phyloP scores from a whole-genome alignment of 2,113 vertebrate species.

The Ranitomeya imitator region DNA sequence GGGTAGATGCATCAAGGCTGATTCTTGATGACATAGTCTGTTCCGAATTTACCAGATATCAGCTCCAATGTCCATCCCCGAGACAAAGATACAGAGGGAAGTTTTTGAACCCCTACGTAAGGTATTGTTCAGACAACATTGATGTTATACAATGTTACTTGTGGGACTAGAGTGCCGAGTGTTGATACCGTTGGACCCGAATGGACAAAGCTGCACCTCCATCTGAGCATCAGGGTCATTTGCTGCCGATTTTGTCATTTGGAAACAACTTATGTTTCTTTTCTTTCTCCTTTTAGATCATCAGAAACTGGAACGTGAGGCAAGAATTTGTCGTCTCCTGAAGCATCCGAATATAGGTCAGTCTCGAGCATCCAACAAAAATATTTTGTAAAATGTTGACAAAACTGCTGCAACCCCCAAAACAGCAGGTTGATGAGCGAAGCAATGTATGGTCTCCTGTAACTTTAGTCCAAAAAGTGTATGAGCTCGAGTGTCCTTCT shows the following conservation, averaged over 20 bases:
- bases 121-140: neutral
- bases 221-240: neutral
- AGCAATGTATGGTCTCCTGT: neutral
- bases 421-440: neutral
- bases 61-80: neutral
- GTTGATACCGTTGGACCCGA: neutral
- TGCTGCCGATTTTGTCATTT: too few relatives aligned
- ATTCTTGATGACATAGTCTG: neutral
- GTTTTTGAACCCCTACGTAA: neutral
- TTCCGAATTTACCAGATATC: neutral
- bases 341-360: conserved; percentile 95
- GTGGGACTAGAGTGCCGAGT: neutral
- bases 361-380: conserved; percentile 42
- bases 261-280: neutral
- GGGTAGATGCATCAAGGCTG: neutral
- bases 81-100: neutral
- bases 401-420: neutral
- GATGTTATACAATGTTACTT: neutral
- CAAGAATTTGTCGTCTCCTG: conserved; percentile 91
- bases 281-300: conserved; percentile 79
- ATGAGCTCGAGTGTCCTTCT: neutral
- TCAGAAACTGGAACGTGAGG: conserved; percentile 94
- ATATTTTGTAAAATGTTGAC: neutral
- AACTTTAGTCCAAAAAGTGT: neutral
- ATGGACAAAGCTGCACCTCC: neutral